phyloP scores from a whole-genome alignment of 2,797 vertebrate species.

The Picus viridis region DNA sequence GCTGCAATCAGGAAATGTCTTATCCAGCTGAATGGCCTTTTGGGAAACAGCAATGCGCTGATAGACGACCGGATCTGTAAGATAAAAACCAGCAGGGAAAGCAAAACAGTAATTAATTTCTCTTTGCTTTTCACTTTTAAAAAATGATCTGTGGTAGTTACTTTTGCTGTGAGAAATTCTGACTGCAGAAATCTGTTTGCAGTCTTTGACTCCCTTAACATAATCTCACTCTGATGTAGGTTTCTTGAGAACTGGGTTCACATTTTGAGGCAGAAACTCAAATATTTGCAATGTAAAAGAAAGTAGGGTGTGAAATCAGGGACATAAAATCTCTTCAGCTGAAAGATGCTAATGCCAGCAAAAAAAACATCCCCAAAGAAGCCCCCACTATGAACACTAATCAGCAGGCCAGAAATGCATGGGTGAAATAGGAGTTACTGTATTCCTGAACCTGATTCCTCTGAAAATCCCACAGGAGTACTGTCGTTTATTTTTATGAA shows the following conservation, averaged over 20 bases:
- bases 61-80: conserved; percentile 94
- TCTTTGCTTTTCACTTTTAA: not conserved
- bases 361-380: not conserved
- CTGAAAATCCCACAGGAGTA: not conserved
- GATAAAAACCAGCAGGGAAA: conserved; percentile 10
- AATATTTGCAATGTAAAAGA: conserved; percentile 46
- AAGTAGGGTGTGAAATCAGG: conserved; percentile 44
- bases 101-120: conserved; percentile 4
- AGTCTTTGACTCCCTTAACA: not conserved
- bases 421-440: not conserved
- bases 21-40: conserved; percentile 92
- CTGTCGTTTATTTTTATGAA: not conserved
- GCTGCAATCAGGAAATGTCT: conserved; percentile 90
- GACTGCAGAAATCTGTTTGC: conserved; percentile 11
- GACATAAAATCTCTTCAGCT: conserved; percentile 25
- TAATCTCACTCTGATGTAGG: not conserved
- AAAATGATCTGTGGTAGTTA: not conserved
- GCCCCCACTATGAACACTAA: not conserved
- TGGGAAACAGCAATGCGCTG: conserved; percentile 87
- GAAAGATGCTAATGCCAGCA: conserved; percentile 38
- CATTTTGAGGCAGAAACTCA: conserved; percentile 34
- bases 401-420: not conserved
- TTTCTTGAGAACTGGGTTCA: conserved; percentile 23
- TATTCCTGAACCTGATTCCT: not conserved
- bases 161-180: not conserved